Evolutionary conservation across 2,797 vertebrate genomes (phyloP).

Genomic region (Linurgus olivaceus): DNA sequence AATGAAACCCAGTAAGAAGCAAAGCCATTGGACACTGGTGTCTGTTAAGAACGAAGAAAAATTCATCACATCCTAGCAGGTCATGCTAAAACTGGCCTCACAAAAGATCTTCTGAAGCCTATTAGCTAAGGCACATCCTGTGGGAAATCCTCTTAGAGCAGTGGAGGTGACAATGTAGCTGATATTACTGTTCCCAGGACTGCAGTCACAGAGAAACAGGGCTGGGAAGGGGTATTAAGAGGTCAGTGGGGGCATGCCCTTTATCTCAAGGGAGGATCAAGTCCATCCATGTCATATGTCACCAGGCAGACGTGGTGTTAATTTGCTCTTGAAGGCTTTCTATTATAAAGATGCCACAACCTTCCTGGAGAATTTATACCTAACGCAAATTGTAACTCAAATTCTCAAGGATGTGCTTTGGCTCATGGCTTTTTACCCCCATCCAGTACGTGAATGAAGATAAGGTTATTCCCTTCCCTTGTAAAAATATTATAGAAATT

Average conservation of each 20-base stretch:
- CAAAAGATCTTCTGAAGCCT: neutral
- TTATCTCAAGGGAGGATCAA: neutral
- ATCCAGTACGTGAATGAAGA: neutral
- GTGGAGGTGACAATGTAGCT: slow-evolving; percentile 22
- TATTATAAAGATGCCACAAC: neutral
- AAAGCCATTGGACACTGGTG: neutral
- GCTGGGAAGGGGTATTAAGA: neutral
- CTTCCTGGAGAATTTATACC: neutral
- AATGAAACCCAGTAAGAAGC: neutral
- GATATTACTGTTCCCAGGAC: neutral
- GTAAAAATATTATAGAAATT: neutral
- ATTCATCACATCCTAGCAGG: neutral
- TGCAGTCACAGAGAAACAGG: neutral
- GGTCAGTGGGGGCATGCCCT: neutral
- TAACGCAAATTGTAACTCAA: neutral
- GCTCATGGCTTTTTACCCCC: neutral
- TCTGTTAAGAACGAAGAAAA: neutral
- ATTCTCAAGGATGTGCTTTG: neutral
- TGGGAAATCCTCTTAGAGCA: slow-evolving; percentile 37
- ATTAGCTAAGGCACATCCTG: slow-evolving; percentile 47
- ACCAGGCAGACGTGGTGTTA: neutral
- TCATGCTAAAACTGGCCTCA: neutral
- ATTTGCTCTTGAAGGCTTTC: neutral
- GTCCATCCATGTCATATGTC: neutral
- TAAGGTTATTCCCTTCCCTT: neutral